Evolutionary conservation across 2,113 vertebrate species (phyloP).

Genomic region (Sterrhoptilus dennistouni): DNA sequence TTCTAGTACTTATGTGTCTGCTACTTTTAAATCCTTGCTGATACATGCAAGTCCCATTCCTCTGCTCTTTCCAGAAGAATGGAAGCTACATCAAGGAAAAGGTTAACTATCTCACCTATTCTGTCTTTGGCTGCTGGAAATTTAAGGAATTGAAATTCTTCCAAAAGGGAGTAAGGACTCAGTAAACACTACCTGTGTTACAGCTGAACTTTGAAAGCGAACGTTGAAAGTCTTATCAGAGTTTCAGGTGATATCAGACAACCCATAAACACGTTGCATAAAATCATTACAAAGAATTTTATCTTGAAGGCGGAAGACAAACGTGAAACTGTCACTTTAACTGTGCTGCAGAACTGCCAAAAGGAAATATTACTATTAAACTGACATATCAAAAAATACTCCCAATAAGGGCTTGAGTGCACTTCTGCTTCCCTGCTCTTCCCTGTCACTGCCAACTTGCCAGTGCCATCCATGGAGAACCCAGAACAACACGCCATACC

Average conservation of each 20-base stretch:
- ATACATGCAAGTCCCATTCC: background rate
- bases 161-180: background rate
- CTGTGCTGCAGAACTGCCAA: background rate
- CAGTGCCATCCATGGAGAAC: background rate
- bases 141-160: background rate
- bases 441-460: background rate
- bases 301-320: conserved; percentile 35
- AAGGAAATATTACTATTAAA: background rate
- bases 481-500: rapidly evolving
- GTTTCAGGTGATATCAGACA: conserved; percentile 46
- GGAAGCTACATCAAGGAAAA: background rate
- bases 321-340: conserved; percentile 7
- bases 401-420: background rate
- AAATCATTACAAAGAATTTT: background rate
- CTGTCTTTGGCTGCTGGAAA: background rate
- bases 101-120: background rate
- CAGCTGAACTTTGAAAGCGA: conserved; percentile 30
- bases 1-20: background rate
- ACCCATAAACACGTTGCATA: conserved; percentile 39
- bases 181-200: background rate
- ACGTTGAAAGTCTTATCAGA: conserved; percentile 27
- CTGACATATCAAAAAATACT: background rate
- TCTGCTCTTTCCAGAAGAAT: background rate
- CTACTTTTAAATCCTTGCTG: background rate
- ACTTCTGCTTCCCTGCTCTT: background rate